These are phyloP conservation scores for Peromyscus polionotus DNA, from an alignment of 2,113 vertebrate species.

Conservation along the genomic window DNA sequence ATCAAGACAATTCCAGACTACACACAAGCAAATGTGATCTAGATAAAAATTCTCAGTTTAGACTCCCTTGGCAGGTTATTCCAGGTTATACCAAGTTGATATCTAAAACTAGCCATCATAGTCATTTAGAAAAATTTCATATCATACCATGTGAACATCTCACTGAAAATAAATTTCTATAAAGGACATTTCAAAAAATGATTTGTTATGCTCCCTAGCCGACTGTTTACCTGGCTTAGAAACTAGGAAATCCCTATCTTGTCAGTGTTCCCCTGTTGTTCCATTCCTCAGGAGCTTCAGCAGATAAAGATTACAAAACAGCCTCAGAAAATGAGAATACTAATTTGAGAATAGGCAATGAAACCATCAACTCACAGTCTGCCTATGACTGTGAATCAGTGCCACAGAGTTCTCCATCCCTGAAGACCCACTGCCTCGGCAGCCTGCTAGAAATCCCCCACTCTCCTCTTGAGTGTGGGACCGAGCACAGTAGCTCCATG, in stretches of 20 bases:
- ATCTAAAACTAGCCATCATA: background rate
- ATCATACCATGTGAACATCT: background rate
- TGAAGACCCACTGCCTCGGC: background rate
- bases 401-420: background rate
- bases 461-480: background rate
- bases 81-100: background rate
- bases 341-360: slow-evolving; percentile 12
- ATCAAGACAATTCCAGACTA: background rate
- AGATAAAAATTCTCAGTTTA: background rate
- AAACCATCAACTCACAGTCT: background rate
- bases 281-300: slow-evolving; percentile 20
- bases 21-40: background rate
- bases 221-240: slow-evolving; percentile 15
- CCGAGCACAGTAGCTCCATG: background rate
- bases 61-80: background rate
- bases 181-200: background rate
- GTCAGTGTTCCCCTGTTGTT: background rate
- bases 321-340: background rate
- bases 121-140: background rate
- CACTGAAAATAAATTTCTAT: slow-evolving; percentile 18
- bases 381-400: background rate
- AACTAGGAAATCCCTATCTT: slow-evolving; percentile 15
- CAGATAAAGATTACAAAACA: slow-evolving; percentile 20
- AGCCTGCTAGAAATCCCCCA: background rate
- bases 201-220: background rate